phyloP scores from a whole-genome alignment of 2,888 invertebrate genomes.

The Hydroisotoma schaefferi region DNA sequence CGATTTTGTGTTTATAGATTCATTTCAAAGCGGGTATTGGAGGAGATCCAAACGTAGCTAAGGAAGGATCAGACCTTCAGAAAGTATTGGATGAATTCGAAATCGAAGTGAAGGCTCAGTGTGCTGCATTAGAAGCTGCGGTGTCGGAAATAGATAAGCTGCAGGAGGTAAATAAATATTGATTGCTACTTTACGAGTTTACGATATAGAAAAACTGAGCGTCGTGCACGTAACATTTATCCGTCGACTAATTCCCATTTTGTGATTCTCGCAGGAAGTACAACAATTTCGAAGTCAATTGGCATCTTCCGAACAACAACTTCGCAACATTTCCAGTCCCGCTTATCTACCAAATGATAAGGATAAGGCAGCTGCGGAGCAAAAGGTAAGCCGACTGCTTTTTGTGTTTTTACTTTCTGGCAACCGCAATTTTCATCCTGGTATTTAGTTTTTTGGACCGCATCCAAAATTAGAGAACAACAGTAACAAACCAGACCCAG shows the following conservation, averaged over 20 bases:
- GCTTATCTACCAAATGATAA: slow-evolving; percentile 77
- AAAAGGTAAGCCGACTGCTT: slow-evolving; percentile 69
- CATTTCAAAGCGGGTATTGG: slow-evolving; percentile 82
- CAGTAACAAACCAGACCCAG: background rate
- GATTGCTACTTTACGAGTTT: background rate
- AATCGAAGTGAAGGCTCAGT: slow-evolving; percentile 62
- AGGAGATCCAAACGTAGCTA: slow-evolving; percentile 70
- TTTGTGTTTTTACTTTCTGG: background rate
- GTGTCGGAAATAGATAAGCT: slow-evolving; percentile 81
- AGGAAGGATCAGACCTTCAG: slow-evolving; percentile 67
- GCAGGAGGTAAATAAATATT: slow-evolving; percentile 59
- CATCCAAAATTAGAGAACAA: background rate
- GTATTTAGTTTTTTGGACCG: background rate
- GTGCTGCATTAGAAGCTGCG: slow-evolving; percentile 65
- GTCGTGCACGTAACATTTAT: too few species aligned
- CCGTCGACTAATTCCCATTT: too few species aligned
- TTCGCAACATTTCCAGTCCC: slow-evolving; percentile 76
- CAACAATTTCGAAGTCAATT: slow-evolving; percentile 77
- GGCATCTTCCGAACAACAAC: slow-evolving; percentile 80
- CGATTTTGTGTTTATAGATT: slow-evolving; percentile 58
- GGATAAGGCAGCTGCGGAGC: slow-evolving; percentile 74
- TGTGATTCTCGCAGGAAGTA: slow-evolving; percentile 67
- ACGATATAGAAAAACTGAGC: too few species aligned
- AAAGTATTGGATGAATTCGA: slow-evolving; percentile 66
- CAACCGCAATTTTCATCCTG: background rate